Evolutionary conservation across 2,888 invertebrate species (phyloP).

Genomic region (Epistrophella euchroma): DNA sequence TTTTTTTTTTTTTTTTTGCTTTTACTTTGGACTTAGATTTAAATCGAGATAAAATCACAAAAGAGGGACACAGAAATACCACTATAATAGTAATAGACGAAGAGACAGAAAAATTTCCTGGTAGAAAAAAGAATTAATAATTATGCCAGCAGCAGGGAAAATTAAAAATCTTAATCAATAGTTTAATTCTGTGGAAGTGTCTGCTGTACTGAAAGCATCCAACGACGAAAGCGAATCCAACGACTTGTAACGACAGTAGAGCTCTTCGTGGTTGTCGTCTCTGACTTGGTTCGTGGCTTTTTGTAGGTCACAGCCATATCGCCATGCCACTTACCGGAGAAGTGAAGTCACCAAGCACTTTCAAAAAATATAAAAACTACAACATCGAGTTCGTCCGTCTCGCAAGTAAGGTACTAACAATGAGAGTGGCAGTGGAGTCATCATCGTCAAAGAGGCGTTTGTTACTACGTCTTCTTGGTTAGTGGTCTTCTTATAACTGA

Average conservation of each 20-base stretch:
- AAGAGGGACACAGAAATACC: slow-evolving; percentile 25
- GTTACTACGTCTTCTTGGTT: slow-evolving; percentile 16
- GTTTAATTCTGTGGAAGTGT: slow-evolving; percentile 50
- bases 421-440: slow-evolving; percentile 54
- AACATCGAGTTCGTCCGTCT: slow-evolving; percentile 18
- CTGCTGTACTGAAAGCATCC: slow-evolving; percentile 30
- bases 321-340: slow-evolving; percentile 41
- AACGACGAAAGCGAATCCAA: slow-evolving; percentile 46
- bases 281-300: slow-evolving; percentile 52
- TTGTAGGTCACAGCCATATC: slow-evolving; percentile 60
- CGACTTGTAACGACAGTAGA: slow-evolving; percentile 2
- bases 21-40: slow-evolving; percentile 20
- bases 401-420: slow-evolving; percentile 45
- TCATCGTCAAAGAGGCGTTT: slow-evolving; percentile 26
- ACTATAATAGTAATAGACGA: slow-evolving; percentile 16
- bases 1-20: slow-evolving; percentile 30
- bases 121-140: slow-evolving; percentile 40
- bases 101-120: slow-evolving; percentile 39
- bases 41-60: slow-evolving; percentile 43
- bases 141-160: slow-evolving; percentile 40
- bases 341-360: slow-evolving; percentile 69
- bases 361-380: slow-evolving; percentile 36
- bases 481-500: slow-evolving; percentile 47
- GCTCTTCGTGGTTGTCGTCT: not conserved
- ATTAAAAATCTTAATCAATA: slow-evolving; percentile 62